Evolutionary conservation across 2,888 invertebrate species (phyloP).

Genomic region (Dasypolia templi): DNA sequence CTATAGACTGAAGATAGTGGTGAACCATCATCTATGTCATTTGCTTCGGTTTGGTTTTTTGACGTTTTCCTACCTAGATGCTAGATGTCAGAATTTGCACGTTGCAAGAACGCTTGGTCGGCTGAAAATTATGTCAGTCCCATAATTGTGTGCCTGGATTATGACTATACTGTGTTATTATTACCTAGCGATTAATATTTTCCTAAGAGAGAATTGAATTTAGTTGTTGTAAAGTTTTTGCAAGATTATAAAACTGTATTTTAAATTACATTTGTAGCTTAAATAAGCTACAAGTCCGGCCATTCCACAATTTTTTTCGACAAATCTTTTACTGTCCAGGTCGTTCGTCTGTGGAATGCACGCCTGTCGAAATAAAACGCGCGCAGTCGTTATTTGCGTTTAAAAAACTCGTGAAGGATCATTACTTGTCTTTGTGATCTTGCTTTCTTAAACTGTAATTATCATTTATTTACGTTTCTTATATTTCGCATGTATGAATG

Average conservation of each 20-base stretch:
- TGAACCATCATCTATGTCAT: neutral
- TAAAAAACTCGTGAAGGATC: too few species aligned
- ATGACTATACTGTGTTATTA: neutral
- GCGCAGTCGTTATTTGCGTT: too few species aligned
- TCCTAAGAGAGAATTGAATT: neutral
- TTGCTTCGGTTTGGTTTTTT: neutral
- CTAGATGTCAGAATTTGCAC: neutral
- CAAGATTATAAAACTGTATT: neutral
- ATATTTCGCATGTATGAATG: too few species aligned
- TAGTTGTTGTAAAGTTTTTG: neutral
- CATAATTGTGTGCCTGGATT: neutral
- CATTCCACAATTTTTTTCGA: too few species aligned
- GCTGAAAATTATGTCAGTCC: neutral
- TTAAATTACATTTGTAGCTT: neutral
- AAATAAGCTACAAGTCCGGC: neutral
- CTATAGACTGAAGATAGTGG: neutral
- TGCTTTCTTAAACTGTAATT: too few species aligned
- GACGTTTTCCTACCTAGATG: neutral
- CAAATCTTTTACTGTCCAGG: too few species aligned
- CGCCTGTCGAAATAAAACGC: too few species aligned
- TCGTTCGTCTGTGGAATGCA: too few species aligned
- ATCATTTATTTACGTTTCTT: too few species aligned
- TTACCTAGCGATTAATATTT: neutral
- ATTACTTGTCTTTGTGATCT: too few species aligned
- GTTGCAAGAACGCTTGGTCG: neutral